Conservation (phyloP, 2,113 vertebrate species). For the Pseudolaguvia tuberculata region DNA sequence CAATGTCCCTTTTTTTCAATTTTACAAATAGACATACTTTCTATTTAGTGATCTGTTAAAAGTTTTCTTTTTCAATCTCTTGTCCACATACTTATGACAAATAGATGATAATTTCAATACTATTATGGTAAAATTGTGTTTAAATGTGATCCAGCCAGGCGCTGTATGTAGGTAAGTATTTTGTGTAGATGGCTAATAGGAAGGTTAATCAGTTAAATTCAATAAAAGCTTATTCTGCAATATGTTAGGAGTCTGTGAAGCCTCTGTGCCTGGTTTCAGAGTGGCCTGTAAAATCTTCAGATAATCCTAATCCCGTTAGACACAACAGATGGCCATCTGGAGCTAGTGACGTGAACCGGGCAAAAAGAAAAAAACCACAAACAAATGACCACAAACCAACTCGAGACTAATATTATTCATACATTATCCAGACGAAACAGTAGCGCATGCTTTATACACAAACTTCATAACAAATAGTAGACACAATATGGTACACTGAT, state of each 20-base stretch:
- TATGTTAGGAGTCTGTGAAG: not conserved
- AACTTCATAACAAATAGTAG: not conserved
- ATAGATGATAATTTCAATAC: not conserved
- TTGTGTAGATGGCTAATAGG: not conserved
- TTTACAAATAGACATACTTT: too few relatives aligned
- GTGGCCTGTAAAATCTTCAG: constrained; percentile 43
- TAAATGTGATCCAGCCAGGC: too few relatives aligned
- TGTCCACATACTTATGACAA: too few relatives aligned
- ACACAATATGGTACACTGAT: constrained; percentile 23
- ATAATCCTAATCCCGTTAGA: constrained; percentile 71
- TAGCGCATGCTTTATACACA: not conserved
- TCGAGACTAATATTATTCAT: constrained; percentile 9
- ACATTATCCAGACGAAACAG: not conserved
- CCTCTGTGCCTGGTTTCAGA: constrained; percentile 31
- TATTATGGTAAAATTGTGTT: not conserved
- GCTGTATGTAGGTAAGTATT: not conserved
- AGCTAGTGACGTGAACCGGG: constrained; percentile 51
- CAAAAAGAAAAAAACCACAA: constrained; percentile 43
- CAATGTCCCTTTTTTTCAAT: too few relatives aligned
- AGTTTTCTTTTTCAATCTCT: too few relatives aligned
- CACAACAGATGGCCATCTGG: constrained; percentile 72
- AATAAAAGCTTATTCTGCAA: not conserved
- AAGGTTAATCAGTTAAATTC: not conserved
- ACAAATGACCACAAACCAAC: constrained; percentile 20
- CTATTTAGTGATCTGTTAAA: not conserved